Evolutionary conservation across 2,113 vertebrate genomes (phyloP).

Genomic region (Phrynocephalus versicolor): DNA sequence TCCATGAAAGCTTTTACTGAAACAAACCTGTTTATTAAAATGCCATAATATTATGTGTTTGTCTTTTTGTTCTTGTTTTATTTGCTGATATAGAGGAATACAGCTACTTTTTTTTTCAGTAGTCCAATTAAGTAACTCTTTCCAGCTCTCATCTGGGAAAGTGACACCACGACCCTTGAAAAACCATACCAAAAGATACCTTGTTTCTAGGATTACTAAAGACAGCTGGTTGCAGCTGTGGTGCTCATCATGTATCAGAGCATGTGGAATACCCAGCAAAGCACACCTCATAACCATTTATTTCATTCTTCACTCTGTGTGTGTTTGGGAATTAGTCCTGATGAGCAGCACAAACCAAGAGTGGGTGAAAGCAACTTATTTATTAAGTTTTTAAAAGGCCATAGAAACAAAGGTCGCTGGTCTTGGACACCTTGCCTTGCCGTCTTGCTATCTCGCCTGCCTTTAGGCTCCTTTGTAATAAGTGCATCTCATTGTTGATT

Average conservation of each 20-base stretch:
- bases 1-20: too few species aligned
- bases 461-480: slow-evolving; percentile 19
- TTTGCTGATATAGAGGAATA: too few species aligned
- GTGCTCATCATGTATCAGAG: neutral
- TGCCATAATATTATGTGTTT: too few species aligned
- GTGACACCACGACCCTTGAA: slow-evolving; percentile 11
- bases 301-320: slow-evolving; percentile 17
- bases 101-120: too few species aligned
- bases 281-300: slow-evolving; percentile 13
- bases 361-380: neutral
- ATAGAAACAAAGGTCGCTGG: neutral
- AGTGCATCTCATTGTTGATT: slow-evolving; percentile 22
- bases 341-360: neutral
- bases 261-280: neutral
- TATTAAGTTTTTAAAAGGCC: neutral
- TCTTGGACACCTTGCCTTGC: neutral
- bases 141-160: neutral
- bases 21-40: too few species aligned
- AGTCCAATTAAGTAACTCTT: too few species aligned
- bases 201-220: slow-evolving; percentile 25
- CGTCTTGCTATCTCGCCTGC: neutral
- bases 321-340: neutral
- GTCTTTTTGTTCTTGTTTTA: too few species aligned
- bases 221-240: slow-evolving; percentile 17
- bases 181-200: neutral